Conservation (phyloP, 2,113 vertebrate species). For the Murina feae region DNA sequence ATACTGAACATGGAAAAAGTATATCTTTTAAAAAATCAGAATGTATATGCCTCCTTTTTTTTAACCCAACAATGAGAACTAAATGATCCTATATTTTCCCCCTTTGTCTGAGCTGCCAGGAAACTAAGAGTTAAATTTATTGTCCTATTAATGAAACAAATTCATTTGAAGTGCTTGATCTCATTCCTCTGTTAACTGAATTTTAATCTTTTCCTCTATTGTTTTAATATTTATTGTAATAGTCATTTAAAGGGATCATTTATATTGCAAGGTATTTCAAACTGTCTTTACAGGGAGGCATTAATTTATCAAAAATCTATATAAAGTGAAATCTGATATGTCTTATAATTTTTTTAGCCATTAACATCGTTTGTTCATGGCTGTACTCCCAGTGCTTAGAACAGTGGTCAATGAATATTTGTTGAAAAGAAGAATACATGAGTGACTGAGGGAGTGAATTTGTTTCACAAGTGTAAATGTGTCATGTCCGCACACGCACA, state of each 20-base stretch:
- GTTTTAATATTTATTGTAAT: neutral
- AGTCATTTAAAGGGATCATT: neutral
- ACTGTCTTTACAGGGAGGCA: neutral
- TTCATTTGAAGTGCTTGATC: neutral
- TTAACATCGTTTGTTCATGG: neutral
- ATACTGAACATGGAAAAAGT: neutral
- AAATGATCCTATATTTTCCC: neutral
- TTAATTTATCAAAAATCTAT: slow-evolving; percentile 7
- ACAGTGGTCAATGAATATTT: neutral
- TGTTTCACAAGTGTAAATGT: neutral
- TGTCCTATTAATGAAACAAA: neutral
- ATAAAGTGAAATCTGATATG: neutral
- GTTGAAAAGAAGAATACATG: neutral
- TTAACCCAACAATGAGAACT: neutral
- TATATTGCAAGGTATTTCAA: neutral
- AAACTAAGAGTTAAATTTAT: slow-evolving; percentile 20
- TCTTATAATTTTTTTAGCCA: neutral
- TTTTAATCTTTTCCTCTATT: slow-evolving; percentile 14
- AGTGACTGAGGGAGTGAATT: neutral
- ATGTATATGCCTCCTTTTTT: neutral
- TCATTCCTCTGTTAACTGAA: neutral
- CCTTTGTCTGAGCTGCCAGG: neutral
- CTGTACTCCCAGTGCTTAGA: neutral
- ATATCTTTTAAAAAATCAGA: neutral
- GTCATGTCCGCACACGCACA: neutral